Evolutionary conservation across 2,797 vertebrate genomes (phyloP).

Genomic region (Salarias fasciatus): DNA sequence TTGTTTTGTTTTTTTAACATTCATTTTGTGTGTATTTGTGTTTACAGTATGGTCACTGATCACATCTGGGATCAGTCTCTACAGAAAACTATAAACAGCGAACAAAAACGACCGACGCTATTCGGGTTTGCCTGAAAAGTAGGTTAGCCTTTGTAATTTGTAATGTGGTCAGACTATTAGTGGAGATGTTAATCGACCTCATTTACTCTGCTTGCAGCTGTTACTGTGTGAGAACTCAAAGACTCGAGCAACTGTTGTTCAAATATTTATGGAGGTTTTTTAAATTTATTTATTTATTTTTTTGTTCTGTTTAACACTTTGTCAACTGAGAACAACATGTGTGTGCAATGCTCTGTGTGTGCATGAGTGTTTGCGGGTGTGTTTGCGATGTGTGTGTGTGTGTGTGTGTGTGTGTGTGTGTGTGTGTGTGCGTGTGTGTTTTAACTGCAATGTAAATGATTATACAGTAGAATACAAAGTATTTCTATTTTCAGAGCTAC

Average conservation of each 20-base stretch:
- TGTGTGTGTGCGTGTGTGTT: conserved; percentile 29
- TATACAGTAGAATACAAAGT: conserved; percentile 10
- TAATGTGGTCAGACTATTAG: conserved; percentile 35
- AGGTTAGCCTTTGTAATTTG: not conserved
- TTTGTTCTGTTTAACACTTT: conserved; percentile 29
- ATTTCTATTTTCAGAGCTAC: conserved; percentile 28
- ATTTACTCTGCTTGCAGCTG: conserved; percentile 30
- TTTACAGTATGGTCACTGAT: conserved; percentile 39
- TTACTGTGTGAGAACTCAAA: conserved; percentile 37
- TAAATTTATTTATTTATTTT: conserved; percentile 39
- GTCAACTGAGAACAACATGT: conserved; percentile 9
- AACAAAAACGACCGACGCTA: conserved; percentile 3
- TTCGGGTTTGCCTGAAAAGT: conserved; percentile 4
- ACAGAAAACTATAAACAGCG: conserved; percentile 2
- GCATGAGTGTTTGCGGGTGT: conserved; percentile 31
- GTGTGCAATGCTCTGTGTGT: conserved; percentile 5
- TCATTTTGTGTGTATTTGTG: conserved; percentile 26
- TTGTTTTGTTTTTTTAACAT: conserved; percentile 7
- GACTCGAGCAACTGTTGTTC: conserved; percentile 27
- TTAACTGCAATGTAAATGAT: conserved; percentile 16
- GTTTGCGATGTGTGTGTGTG: conserved; percentile 30
- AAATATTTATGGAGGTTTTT: conserved; percentile 9
- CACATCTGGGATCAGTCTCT: conserved; percentile 9
- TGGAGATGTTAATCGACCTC: conserved; percentile 26
- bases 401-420: conserved; percentile 17